Evolutionary conservation across 2,797 vertebrate species (phyloP), one percentile per base, ranked within the genome.

Genomic region (Petrocephalus sullivani): DNA sequence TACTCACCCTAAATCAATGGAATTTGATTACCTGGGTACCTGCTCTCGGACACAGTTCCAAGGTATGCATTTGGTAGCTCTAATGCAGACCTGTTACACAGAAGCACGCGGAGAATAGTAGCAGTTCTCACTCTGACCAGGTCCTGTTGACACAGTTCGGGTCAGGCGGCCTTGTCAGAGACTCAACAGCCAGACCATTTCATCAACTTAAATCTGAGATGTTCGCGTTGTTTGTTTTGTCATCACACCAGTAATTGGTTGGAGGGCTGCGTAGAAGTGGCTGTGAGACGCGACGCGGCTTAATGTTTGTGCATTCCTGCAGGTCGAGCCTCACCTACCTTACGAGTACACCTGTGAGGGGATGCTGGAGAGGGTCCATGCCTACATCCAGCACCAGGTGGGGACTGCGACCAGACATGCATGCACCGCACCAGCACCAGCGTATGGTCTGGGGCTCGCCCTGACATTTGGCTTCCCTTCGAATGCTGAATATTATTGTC

Each of bases 361-460:
- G 87, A 99, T 99, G 98, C 93, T 99, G 95, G 97, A 98, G 94
- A 94, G 98, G 87, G 95, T 98, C 7, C 97, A 99, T 0, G 96
- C 97, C 94, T 99, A 98, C 93, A 97, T 98, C 89, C 97, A 98
- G 93, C 95, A 98, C 92, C 98, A 99, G 97, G 98, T 99, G 87
- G 82, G 95, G 21, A 78, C 16, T n/a, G 33, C 14, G 6, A 41
- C 37, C 49, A 28, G 81, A 83, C 49, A 28, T 28, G 21, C 6
- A 49, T 49, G 75, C 41, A 51, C 75, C 8, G 0, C 54, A 9
- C 49, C 41, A 10, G 49, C 16, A 3, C 41, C 49, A 28, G 21
- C n/a, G n/a, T 16, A 23, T n/a, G 41, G 6, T 33, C 37, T 21
- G 81, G 21, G n/a, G 10, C 49, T 53, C 1, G 10, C 7, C 14